Evolutionary conservation across 1,140 invertebrate genomes (phyloP).

Genomic region (Trachymyrmex cornetzi): DNA sequence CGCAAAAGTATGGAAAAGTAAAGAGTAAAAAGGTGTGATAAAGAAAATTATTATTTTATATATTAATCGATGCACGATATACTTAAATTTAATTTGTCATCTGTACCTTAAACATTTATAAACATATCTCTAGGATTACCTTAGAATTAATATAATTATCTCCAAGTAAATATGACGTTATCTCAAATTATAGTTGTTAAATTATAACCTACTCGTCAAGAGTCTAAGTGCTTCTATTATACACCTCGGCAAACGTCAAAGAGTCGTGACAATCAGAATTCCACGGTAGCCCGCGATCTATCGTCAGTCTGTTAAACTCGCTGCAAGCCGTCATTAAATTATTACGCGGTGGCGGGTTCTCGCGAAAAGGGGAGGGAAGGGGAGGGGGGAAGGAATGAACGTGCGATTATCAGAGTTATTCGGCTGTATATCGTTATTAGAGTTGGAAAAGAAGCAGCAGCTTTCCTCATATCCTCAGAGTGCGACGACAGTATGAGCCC

Average conservation of each 20-base stretch:
- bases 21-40: background rate
- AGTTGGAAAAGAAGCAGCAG: background rate
- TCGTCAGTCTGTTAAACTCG: conserved; percentile 51
- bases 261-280: conserved; percentile 42
- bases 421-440: conserved; percentile 62
- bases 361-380: background rate
- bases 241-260: conserved; percentile 51
- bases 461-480: conserved; percentile 1
- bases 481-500: conserved; percentile 24
- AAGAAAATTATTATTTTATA: background rate
- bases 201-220: background rate
- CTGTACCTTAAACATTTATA: background rate
- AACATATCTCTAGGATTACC: background rate
- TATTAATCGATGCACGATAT: background rate
- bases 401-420: conserved; percentile 60
- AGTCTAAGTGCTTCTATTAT: conserved; percentile 11
- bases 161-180: background rate
- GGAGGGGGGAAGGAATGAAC: background rate
- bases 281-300: conserved; percentile 35
- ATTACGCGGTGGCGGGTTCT: conserved; percentile 49
- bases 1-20: background rate
- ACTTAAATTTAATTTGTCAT: conserved; percentile 18
- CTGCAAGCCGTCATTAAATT: conserved; percentile 55
- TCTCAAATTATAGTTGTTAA: conserved; percentile 27
- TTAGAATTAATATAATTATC: background rate